Evolutionary conservation across 2,113 vertebrate species (phyloP).

Genomic region (Chauna torquata): DNA sequence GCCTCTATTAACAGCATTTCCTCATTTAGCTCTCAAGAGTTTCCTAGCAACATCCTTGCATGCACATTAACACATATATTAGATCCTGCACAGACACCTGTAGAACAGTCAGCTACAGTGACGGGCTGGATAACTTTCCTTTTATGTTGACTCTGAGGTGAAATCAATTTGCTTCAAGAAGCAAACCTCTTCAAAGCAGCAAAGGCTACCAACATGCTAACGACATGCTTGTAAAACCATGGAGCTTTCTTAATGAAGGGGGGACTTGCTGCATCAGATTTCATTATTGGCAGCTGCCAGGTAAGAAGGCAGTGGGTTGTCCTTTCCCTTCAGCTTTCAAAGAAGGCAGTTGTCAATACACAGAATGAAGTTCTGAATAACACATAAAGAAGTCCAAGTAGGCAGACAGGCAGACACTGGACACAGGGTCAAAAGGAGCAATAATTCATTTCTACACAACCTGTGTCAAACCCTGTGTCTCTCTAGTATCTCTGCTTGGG

Average conservation of each 20-base stretch:
- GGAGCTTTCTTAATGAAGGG: not conserved
- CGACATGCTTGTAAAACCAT: not conserved
- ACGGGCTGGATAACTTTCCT: constrained; percentile 21
- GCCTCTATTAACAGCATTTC: constrained; percentile 35
- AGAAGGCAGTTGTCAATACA: not conserved
- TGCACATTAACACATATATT: constrained; percentile 29
- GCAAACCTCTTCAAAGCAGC: not conserved
- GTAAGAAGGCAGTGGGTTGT: not conserved
- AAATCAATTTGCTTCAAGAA: constrained; percentile 33
- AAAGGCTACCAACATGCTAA: not conserved
- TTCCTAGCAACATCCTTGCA: constrained; percentile 65
- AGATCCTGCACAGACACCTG: constrained; percentile 44
- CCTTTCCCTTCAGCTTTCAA: constrained; percentile 15
- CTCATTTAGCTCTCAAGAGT: constrained; percentile 55
- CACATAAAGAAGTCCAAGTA: not conserved
- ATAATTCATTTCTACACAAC: not conserved
- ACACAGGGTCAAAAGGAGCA: not conserved
- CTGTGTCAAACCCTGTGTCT: not conserved
- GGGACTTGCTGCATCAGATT: not conserved
- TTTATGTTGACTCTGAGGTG: not conserved
- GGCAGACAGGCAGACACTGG: not conserved
- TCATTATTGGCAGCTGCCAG: not conserved
- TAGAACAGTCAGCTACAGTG: constrained; percentile 9
- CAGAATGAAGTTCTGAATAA: not conserved
- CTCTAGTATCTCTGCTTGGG: not conserved